phyloP scores from a whole-genome alignment of 2,113 vertebrate genomes.

The Menidia beryllina region DNA sequence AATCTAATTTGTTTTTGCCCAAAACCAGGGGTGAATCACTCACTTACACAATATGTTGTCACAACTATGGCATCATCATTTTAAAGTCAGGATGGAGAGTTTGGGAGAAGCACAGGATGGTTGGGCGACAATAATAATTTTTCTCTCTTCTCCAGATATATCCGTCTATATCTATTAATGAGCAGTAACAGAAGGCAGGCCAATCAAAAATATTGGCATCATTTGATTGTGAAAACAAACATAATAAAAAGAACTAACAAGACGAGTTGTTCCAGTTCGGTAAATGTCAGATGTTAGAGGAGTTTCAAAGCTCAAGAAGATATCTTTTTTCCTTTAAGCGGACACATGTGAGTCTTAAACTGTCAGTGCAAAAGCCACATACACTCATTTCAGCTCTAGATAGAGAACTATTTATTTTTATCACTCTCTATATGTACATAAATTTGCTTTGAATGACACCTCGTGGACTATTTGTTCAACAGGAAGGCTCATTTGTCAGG shows the following conservation, averaged over 20 bases:
- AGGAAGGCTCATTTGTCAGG: slow-evolving; percentile 14
- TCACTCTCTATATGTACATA: not conserved
- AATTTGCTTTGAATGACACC: slow-evolving; percentile 22
- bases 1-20: not conserved
- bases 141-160: no score
- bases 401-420: slow-evolving; percentile 17
- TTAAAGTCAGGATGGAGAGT: not conserved
- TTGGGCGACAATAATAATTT: no score
- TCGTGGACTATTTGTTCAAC: slow-evolving; percentile 10
- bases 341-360: slow-evolving; percentile 12
- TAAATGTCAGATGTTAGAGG: not conserved
- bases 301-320: not conserved
- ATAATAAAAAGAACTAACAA: not conserved
- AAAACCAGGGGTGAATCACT: not conserved
- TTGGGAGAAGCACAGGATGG: no score
- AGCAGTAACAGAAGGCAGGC: no score
- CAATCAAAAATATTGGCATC: not conserved
- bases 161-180: no score
- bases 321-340: slow-evolving; percentile 5
- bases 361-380: slow-evolving; percentile 2
- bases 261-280: not conserved
- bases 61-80: not conserved
- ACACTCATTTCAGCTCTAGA: not conserved
- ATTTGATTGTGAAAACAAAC: not conserved
- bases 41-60: not conserved